Conservation (phyloP, 2,888 invertebrate species). For the Xestia xanthographa region DNA sequence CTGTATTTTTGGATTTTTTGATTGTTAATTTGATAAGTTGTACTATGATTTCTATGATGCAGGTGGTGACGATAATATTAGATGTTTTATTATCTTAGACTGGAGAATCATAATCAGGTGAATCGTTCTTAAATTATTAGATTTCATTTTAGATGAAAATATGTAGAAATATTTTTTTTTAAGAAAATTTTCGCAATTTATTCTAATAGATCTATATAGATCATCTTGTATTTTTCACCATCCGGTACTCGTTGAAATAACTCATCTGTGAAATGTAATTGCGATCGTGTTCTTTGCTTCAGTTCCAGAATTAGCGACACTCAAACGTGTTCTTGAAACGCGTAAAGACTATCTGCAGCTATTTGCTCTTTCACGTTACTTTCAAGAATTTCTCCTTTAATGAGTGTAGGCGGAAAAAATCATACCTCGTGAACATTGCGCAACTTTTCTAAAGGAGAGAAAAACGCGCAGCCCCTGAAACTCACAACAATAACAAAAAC, state of each 20-base stretch:
- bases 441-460: constrained; percentile 35
- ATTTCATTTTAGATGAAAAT: background rate
- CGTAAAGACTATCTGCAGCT: constrained; percentile 31
- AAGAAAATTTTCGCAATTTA: constrained; percentile 3
- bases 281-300: constrained; percentile 8
- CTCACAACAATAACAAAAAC: constrained; percentile 50
- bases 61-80: background rate
- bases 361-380: constrained; percentile 22
- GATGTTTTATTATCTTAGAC: background rate
- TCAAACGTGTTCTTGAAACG: constrained; percentile 20
- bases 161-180: background rate
- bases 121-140: background rate
- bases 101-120: background rate
- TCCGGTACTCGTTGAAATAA: constrained; percentile 20
- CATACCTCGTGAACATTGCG: constrained; percentile 16
- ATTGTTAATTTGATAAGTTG: background rate
- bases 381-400: constrained; percentile 28
- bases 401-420: constrained; percentile 23
- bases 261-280: constrained; percentile 18
- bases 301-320: constrained; percentile 10
- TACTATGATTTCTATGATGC: constrained; percentile 10
- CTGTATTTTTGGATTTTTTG: constrained; percentile 16
- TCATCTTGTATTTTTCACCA: background rate
- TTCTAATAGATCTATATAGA: background rate
- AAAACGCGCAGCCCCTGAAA: constrained; percentile 38